Conservation (phyloP, 1,140 invertebrate genomes). For the Planococcus citri region DNA sequence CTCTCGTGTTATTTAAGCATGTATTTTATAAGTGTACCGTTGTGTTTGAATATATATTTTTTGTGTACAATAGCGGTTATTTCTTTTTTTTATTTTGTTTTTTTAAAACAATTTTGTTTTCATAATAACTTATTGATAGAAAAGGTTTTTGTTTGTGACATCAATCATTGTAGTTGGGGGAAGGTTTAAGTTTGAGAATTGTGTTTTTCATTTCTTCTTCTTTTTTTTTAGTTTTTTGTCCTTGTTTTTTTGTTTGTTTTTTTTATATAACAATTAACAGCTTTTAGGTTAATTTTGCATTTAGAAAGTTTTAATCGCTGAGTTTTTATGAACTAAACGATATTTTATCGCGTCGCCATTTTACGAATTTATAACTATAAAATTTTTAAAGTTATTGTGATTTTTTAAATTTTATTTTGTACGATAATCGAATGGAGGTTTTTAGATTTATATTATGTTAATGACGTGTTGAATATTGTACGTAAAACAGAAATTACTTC, state of each 20-base stretch:
- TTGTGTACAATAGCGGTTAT: slow-evolving; percentile 11
- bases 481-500: no score
- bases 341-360: slow-evolving; percentile 2
- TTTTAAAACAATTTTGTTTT: background rate
- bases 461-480: no score
- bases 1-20: slow-evolving; percentile 10
- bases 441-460: no score
- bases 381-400: background rate
- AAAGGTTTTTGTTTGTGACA: background rate
- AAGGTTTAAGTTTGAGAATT: background rate
- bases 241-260: background rate
- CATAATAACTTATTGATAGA: background rate
- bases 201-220: no score
- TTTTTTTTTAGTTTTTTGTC: background rate
- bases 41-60: slow-evolving; percentile 20
- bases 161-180: background rate
- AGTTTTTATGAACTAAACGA: background rate
- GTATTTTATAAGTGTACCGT: slow-evolving; percentile 17
- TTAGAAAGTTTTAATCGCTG: background rate
- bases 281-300: slow-evolving; percentile 4
- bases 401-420: background rate
- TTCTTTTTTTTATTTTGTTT: background rate
- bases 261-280: slow-evolving; percentile 8
- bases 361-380: background rate
- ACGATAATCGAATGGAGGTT: background rate